Percentiles rank a stretch among this genome's conserved stretches.
These are phyloP conservation scores for Elachura formosa DNA, from an alignment of 2,113 vertebrate species.

Conservation along the genomic window DNA sequence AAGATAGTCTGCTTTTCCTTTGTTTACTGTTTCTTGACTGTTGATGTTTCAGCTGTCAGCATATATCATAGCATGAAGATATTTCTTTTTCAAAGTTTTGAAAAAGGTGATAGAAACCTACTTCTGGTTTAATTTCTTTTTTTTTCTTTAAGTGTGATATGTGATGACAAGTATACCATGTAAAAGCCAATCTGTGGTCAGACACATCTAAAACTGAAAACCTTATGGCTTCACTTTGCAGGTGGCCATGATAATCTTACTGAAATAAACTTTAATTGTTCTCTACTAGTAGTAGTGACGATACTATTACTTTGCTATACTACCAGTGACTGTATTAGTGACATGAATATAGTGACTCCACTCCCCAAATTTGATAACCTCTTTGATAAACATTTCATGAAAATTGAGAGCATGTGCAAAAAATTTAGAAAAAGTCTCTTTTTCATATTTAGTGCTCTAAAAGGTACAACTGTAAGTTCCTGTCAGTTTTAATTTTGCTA, in stretches of 20 bases:
- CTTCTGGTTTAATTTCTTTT: neutral
- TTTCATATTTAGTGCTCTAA: neutral
- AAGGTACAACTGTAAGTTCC: neutral
- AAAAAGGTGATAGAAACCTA: neutral
- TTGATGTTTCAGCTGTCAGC: constrained; percentile 42
- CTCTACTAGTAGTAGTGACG: neutral
- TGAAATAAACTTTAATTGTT: neutral
- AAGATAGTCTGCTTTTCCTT: constrained; percentile 1
- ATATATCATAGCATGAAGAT: neutral
- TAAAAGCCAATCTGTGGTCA: constrained; percentile 57
- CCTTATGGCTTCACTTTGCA: neutral
- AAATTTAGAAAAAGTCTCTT: neutral
- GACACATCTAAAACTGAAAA: constrained; percentile 33
- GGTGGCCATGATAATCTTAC: neutral
- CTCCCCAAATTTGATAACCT: neutral
- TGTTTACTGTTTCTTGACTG: constrained; percentile 1
- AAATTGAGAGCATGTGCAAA: neutral
- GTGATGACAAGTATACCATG: constrained; percentile 46
- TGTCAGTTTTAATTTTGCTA: neutral
- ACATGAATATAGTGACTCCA: neutral
- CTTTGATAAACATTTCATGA: neutral
- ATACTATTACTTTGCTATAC: neutral
- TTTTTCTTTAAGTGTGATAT: neutral
- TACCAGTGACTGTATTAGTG: neutral
- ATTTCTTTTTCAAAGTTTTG: constrained; percentile 1